A percentile compares a stretch with the other conserved stretches of the same genome.
phyloP scores from a whole-genome alignment of 2,113 vertebrate genomes.

The Nyctibius bracteatus region DNA sequence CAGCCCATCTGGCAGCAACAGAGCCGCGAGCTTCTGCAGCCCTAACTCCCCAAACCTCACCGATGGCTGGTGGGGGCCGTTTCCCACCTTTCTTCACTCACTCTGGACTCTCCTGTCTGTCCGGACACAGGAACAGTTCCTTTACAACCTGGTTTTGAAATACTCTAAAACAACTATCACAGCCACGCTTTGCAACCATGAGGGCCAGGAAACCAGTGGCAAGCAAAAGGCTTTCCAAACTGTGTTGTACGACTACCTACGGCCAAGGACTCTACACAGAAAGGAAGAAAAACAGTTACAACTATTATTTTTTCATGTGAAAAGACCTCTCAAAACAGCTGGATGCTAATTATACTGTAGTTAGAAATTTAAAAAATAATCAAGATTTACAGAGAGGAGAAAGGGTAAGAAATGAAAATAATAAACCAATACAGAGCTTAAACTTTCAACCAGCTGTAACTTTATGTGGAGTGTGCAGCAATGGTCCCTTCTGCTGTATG shows the following conservation, averaged over 20 bases:
- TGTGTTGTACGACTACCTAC: not conserved
- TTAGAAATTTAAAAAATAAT: not conserved
- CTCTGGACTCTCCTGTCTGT: not conserved
- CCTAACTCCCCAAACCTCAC: not conserved
- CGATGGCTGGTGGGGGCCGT: rapidly evolving
- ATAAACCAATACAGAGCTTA: not conserved
- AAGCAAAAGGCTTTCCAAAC: not conserved
- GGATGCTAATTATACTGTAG: not conserved
- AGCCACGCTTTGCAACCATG: not conserved
- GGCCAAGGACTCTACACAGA: not conserved
- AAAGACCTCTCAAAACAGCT: slow-evolving; percentile 6
- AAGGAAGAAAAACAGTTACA: not conserved
- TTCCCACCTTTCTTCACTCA: not conserved
- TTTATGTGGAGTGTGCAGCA: not conserved
- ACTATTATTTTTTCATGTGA: not conserved
- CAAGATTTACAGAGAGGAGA: not conserved
- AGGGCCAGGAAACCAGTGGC: not conserved
- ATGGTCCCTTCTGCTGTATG: not conserved
- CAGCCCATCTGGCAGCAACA: not conserved
- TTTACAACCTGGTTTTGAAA: not conserved
- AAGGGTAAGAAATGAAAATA: not conserved
- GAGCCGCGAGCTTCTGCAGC: not conserved
- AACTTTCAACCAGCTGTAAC: not conserved
- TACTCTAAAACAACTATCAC: not conserved
- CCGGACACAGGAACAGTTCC: not conserved